Base-by-base conservation (phyloP, 2,797 vertebrate genomes). In the Cichlasoma orientale region DNA sequence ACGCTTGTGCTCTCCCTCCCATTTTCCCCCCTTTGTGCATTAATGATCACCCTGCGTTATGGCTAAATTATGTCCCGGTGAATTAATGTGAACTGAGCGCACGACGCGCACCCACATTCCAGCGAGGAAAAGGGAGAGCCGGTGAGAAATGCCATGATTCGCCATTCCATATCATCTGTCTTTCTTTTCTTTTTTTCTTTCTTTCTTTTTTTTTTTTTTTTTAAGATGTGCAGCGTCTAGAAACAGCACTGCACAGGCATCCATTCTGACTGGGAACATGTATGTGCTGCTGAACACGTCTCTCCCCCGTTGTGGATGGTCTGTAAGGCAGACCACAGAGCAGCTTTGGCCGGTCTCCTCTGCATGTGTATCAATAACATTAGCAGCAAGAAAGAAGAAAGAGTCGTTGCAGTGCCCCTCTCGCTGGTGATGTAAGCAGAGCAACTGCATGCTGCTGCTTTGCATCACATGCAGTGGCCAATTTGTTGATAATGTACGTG, bases 301-400 rank as follows among this genome's bases (percentile, higher is more conserved):
- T 83, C 84, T 36, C 44, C 79, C 76, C 70, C 80, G 75, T 84
- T 85, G 84, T 85, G 78, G 83, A 83, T 82, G 80, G 75, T 88
- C 85, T 56, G 83, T 82, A 23, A 87, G 88, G 85, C 82, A 61
- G 81, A 75, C 80, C 85, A 66, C 77, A 76, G 85, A 82, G 88
- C 82, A 82, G 92, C 85, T 78, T 72, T 82, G 89, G 87, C 89
- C 88, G 86, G 82, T 80, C 85, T 79, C 83, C 86, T 92, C 90
- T 92, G 93, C 92, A 74, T 93, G 94, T 92, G 93, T 93, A 94
- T 95, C 93, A 92, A 90, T 95, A 94, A 93, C 94, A 93, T 90
- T 93, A 79, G 87, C 89, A 89, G 89, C 82, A 83, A 87, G 88
- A 91, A 90, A 92, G 90, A 90, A 92, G 88, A 92, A 94, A 90